These are phyloP conservation scores for Cyprinus carpio DNA, from an alignment of 2,113 vertebrate species.

Conservation along the genomic window DNA sequence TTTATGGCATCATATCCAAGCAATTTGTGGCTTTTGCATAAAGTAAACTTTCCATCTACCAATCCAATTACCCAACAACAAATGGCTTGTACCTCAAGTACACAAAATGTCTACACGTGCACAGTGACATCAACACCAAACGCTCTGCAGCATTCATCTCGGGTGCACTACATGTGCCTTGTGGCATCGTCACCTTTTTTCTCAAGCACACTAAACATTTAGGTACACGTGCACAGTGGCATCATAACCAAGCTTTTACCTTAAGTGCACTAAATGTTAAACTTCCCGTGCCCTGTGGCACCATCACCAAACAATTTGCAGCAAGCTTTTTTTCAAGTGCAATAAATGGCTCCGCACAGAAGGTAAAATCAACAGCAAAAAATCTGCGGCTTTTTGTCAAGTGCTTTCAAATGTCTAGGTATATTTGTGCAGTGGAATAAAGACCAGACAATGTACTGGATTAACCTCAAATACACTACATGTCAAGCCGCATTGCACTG, in stretches of 20 bases:
- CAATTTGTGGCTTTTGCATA: background rate
- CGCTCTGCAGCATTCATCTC: background rate
- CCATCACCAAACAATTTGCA: background rate
- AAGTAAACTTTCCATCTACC: conserved; percentile 8
- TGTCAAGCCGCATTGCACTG: too few relatives aligned
- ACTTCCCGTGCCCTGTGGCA: background rate
- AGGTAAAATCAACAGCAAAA: background rate
- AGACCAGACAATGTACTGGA: background rate
- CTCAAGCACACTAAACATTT: background rate
- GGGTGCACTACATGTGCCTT: background rate
- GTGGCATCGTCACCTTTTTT: background rate
- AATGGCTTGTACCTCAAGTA: background rate
- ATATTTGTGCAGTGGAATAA: background rate
- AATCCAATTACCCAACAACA: background rate
- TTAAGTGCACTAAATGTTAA: background rate
- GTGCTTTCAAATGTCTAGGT: background rate
- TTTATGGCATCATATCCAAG: background rate
- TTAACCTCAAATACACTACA: background rate
- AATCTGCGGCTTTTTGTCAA: background rate
- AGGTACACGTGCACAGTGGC: background rate
- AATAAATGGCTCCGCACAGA: background rate
- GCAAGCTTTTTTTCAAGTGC: background rate
- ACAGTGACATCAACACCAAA: background rate
- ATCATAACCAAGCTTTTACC: background rate
- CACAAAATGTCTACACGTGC: background rate